Base-by-base conservation (phyloP, 2,888 invertebrate species). In the Incurvaria masculella region DNA sequence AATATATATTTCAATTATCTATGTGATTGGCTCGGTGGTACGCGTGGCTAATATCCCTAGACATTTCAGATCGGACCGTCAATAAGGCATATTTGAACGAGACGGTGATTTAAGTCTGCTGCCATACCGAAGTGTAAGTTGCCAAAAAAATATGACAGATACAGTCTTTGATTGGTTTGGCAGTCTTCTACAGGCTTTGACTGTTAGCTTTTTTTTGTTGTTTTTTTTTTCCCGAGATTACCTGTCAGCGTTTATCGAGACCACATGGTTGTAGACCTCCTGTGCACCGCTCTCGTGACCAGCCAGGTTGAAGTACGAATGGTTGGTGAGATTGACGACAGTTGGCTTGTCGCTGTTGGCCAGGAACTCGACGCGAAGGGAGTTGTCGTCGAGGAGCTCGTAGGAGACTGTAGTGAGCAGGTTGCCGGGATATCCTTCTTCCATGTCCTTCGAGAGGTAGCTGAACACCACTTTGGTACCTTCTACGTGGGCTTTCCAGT, bases 301-400 rank as follows among this genome's bases (percentile, higher is more conserved):
- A 26, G 88, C 92, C 51, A 97, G 72, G 69, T 97, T 97, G 68
- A 97, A 96, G 66, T 95, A 97, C 11, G 92, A 85, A 66, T 97
- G 97, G 67, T 94, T 95, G 10, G 94, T 94, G 53, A 97, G 69
- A 66, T 94, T 96, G 42, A 97, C 82, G 6, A 90, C 87, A 0
- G 96, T 95, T 39, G 89, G 82, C 66, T 88, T 88, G 1, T 85
- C 86, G 2, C 88, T 82, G 1, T 81, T 84, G 0, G 91, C 88
- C 50, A 79, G 79, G 70, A 88, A 92, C 50, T 84, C 79, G 10
- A 96, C 79, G 33, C 79, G 66, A 38, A 97, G 72, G 49, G 82
- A 82, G 59, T 89, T 87, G 49, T 88, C 83, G 1, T 83, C 81
- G 0, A 81, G 84, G 18, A 96, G 75, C 53, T 83, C 81, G 61